A percentile compares a stretch with the other conserved stretches of the same genome.
Conservation (phyloP, 2,797 vertebrate species). For the Propithecus perrieri region DNA sequence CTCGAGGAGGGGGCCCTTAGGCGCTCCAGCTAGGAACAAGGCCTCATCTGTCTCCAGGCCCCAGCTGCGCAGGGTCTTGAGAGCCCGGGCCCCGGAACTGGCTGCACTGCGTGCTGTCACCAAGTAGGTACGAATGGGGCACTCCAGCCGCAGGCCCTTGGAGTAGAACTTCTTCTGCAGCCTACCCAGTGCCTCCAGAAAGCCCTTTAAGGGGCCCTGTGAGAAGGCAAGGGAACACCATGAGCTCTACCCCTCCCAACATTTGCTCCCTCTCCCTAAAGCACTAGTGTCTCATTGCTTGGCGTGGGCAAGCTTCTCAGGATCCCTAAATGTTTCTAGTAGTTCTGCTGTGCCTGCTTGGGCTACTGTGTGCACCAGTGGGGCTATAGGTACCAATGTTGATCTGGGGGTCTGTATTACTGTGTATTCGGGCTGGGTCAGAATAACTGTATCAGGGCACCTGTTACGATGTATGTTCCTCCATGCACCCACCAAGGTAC, state of each 20-base stretch:
- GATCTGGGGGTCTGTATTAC: neutral
- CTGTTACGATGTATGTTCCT: neutral
- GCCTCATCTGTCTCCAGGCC: slow-evolving; percentile 97
- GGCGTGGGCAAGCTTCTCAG: neutral
- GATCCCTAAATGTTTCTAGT: neutral
- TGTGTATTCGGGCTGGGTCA: neutral
- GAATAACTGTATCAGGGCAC: neutral
- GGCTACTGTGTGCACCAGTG: neutral
- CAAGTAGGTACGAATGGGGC: slow-evolving; percentile 96
- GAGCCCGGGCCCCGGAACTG: slow-evolving; percentile 96
- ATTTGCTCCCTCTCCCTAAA: neutral
- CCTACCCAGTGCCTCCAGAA: slow-evolving; percentile 94
- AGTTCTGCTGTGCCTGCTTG: neutral
- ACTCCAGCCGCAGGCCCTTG: slow-evolving; percentile 94
- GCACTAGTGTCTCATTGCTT: neutral
- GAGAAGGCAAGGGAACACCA: neutral
- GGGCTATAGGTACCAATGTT: neutral
- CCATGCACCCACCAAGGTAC: too few species aligned
- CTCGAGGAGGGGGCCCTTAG: slow-evolving; percentile 96
- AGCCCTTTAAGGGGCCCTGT: slow-evolving; percentile 96
- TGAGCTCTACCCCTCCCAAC: slow-evolving; percentile 7
- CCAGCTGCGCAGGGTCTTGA: slow-evolving; percentile 98
- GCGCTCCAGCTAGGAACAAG: slow-evolving; percentile 95
- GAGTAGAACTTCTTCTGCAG: slow-evolving; percentile 98
- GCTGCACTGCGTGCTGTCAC: slow-evolving; percentile 97